phyloP scores from a whole-genome alignment of 2,113 vertebrate species.

The Aphyosemion australe region DNA sequence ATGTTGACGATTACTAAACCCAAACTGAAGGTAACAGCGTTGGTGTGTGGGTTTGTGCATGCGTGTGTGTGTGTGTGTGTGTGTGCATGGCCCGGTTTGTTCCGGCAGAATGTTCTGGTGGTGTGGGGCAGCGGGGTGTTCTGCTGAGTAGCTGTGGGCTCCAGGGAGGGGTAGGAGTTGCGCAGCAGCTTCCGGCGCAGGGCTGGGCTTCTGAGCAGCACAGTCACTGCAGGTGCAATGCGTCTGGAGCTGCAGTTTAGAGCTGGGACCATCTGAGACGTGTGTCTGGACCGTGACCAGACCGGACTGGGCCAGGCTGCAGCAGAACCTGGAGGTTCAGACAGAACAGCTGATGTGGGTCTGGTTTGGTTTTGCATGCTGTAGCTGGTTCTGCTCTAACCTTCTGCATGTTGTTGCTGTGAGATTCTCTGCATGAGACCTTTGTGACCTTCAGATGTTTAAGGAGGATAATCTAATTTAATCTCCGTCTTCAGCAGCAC shows the following conservation, averaged over 20 bases:
- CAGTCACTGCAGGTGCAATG: constrained; percentile 77
- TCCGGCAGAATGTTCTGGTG: constrained; percentile 15
- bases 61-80: constrained; percentile 52
- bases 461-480: too few species aligned
- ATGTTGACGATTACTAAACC: constrained; percentile 91
- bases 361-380: constrained; percentile 6
- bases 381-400: background rate
- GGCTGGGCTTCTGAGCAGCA: constrained; percentile 60
- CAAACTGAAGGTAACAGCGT: constrained; percentile 86
- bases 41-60: constrained; percentile 34
- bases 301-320: constrained; percentile 1
- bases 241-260: constrained; percentile 61
- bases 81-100: constrained; percentile 3
- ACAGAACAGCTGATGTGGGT: constrained; percentile 14
- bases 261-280: background rate
- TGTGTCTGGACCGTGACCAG: background rate
- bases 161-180: constrained; percentile 37
- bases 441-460: too few species aligned
- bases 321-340: constrained; percentile 8
- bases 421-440: constrained; percentile 16
- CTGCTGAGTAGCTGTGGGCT: constrained; percentile 49
- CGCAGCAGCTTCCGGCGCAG: constrained; percentile 41
- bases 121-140: constrained; percentile 38
- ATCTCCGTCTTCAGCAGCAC: too few species aligned
- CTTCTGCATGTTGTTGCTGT: constrained; percentile 38